phyloP scores from a whole-genome alignment of 1,140 invertebrate species.

The Tetraneura akinire region DNA sequence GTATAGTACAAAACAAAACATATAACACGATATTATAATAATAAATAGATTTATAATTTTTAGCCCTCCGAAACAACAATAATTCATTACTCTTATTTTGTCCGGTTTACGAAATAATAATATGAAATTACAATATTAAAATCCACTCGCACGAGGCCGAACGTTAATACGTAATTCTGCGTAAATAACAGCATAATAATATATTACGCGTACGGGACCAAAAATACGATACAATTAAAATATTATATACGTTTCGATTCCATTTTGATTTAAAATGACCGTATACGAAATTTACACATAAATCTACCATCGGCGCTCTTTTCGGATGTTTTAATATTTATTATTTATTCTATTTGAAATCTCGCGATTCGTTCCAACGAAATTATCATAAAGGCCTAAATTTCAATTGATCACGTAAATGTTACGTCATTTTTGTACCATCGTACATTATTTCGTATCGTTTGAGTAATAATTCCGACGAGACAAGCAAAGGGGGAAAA shows the following conservation, averaged over 20 bases:
- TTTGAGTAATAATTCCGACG: no score
- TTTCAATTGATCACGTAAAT: neutral
- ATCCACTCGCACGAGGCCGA: neutral
- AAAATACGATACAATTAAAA: no score
- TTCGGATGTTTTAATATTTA: no score
- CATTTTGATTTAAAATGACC: neutral
- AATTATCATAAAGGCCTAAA: no score
- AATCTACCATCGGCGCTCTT: neutral
- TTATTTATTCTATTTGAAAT: no score
- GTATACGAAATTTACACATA: neutral
- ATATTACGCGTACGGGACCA: neutral
- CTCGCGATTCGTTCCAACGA: no score
- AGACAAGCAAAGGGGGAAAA: no score
- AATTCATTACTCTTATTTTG: neutral
- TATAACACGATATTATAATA: no score
- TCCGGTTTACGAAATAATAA: neutral
- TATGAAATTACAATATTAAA: no score
- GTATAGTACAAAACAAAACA: neutral
- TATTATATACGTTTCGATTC: no score
- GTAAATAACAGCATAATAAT: neutral
- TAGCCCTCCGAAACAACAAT: neutral
- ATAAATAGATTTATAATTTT: constrained; percentile 22
- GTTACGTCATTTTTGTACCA: neutral
- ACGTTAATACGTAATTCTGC: neutral
- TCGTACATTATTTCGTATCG: no score